Conservation (phyloP, 1,140 invertebrate species). For the Drosophila repletoides region DNA sequence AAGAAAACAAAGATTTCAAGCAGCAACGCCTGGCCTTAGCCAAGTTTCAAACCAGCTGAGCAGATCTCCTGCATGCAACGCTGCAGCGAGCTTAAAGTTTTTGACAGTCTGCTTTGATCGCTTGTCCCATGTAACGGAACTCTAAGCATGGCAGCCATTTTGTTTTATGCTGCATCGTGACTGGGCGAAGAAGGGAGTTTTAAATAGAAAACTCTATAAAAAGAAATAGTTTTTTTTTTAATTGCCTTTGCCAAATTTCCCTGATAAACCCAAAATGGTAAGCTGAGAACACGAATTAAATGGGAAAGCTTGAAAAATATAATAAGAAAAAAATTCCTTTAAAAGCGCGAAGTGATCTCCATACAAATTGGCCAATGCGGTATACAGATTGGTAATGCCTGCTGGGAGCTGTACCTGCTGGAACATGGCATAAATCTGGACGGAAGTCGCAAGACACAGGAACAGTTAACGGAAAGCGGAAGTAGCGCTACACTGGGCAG, state of each 20-base stretch:
- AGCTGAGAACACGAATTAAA: too few species aligned
- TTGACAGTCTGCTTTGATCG: slow-evolving; percentile 42
- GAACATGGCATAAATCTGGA: slow-evolving; percentile 89
- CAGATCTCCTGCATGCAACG: slow-evolving; percentile 28
- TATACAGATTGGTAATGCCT: slow-evolving; percentile 89
- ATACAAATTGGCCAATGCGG: slow-evolving; percentile 88
- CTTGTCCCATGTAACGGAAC: slow-evolving; percentile 43
- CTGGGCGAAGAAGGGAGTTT: slow-evolving; percentile 32
- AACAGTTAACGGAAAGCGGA: slow-evolving; percentile 65
- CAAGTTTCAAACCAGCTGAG: neutral
- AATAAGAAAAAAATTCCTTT: too few species aligned
- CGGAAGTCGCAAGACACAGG: slow-evolving; percentile 82
- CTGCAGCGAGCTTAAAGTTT: slow-evolving; percentile 19
- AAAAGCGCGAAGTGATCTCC: slow-evolving; percentile 87
- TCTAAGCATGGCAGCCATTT: slow-evolving; percentile 27
- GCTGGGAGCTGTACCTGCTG: slow-evolving; percentile 90
- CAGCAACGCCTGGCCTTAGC: too few species aligned
- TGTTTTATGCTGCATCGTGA: slow-evolving; percentile 43
- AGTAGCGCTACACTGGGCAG: slow-evolving; percentile 51
- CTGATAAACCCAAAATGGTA: slow-evolving; percentile 14
- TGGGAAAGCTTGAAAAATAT: too few species aligned
- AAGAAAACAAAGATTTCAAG: too few species aligned
- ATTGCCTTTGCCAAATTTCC: too few species aligned
- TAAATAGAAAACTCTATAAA: too few species aligned
- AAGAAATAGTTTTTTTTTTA: too few species aligned